These are phyloP conservation scores for Adelognathus sp. DNA, from an alignment of 2,888 invertebrate species.

Conservation along the genomic window DNA sequence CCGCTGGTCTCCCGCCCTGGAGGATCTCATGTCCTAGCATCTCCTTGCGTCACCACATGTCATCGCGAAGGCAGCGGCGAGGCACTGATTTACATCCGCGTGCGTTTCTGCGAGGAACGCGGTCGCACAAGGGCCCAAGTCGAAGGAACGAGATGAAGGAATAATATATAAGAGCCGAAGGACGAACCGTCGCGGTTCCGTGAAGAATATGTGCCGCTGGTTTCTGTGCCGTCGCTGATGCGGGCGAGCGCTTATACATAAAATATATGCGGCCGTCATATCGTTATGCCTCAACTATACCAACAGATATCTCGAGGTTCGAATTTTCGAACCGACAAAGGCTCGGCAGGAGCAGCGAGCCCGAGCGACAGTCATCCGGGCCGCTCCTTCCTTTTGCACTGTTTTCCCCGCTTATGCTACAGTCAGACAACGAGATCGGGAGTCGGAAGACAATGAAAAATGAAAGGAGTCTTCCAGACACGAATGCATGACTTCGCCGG, in stretches of 20 bases:
- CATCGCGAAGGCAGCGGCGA: conserved; percentile 68
- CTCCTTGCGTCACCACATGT: conserved; percentile 77
- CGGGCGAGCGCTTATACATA: conserved; percentile 70
- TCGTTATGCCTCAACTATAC: conserved; percentile 72
- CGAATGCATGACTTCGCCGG: no score
- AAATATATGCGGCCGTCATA: conserved; percentile 77
- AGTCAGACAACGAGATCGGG: neutral
- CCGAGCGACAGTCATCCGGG: conserved; percentile 13
- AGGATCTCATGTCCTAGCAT: conserved; percentile 61
- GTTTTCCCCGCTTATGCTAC: neutral
- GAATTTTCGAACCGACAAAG: conserved; percentile 68
- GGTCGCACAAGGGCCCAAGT: conserved; percentile 29
- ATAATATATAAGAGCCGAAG: conserved; percentile 25
- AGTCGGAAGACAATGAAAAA: neutral
- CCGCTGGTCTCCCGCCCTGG: neutral
- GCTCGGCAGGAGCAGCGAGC: conserved; percentile 39
- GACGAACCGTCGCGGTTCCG: conserved; percentile 30
- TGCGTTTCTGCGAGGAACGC: conserved; percentile 41
- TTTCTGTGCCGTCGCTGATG: conserved; percentile 37
- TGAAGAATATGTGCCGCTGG: conserved; percentile 24
- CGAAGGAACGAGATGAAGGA: conserved; percentile 47
- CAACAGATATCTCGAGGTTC: conserved; percentile 47
- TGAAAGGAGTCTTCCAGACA: neutral
- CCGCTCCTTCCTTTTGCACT: neutral
- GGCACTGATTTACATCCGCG: conserved; percentile 77